These are phyloP conservation scores for Seriola aureovittata DNA, from an alignment of 2,113 vertebrate species.

Conservation along the genomic window DNA sequence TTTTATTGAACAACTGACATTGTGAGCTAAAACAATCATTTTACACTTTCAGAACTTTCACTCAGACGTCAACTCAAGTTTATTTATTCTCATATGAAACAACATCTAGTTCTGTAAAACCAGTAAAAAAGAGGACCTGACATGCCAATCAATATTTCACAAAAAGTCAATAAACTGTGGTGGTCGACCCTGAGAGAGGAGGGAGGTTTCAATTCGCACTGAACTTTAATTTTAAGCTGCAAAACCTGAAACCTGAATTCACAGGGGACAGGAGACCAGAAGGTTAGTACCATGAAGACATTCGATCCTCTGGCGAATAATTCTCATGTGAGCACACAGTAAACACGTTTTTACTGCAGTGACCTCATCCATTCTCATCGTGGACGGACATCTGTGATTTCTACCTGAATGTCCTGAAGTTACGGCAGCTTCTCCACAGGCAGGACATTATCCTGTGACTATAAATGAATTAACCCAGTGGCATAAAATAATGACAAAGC, in stretches of 20 bases:
- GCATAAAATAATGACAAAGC: constrained; percentile 16
- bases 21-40: not conserved
- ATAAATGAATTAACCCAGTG: constrained; percentile 36
- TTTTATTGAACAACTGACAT: not conserved
- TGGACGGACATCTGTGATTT: not conserved
- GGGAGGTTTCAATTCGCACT: too few relatives aligned
- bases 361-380: not conserved
- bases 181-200: not conserved
- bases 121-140: too few relatives aligned
- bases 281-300: not conserved
- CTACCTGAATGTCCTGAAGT: not conserved
- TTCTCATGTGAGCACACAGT: not conserved
- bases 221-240: too few relatives aligned
- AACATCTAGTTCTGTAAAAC: not conserved
- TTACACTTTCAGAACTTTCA: too few relatives aligned
- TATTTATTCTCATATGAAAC: too few relatives aligned
- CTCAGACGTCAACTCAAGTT: too few relatives aligned
- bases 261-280: not conserved
- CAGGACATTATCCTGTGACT: not conserved
- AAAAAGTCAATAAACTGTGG: not conserved
- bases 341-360: not conserved
- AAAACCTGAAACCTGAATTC: too few relatives aligned
- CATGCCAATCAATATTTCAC: too few relatives aligned
- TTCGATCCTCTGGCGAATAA: too few relatives aligned
- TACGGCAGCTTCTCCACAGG: constrained; percentile 4